Base-by-base conservation (phyloP, 1,140 invertebrate species). In the Musca vetustissima region DNA sequence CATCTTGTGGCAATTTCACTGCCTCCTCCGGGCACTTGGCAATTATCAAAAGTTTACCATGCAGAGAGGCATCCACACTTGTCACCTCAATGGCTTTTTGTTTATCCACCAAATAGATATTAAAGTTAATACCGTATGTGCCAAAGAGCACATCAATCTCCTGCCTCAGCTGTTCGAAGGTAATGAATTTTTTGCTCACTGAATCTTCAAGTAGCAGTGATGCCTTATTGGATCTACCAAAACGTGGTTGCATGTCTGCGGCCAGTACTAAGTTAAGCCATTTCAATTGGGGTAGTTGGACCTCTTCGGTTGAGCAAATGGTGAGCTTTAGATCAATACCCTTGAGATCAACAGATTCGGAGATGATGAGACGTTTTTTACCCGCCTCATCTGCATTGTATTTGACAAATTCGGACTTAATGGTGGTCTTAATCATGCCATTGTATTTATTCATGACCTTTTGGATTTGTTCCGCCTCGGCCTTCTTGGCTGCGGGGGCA, bases 381-480 rank as follows among this genome's bases (percentile, higher is more conserved):
- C 84, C 78, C 21, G 80, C 73, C 19, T 78, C 70, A 36, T 85
- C 73, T 14, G 82, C 70, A 25, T 78, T 82, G 22, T 80, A 81
- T 13, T 4, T 83, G 83, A 74, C 86, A 21, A 91, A 83, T 0
- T 90, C 88, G 4, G 93, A 92, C 85, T 94, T 96, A 7, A 96
- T 90, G 1, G 92, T 89, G 22, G 76, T 87, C 80, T 94, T 90
- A 66, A 98, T 96, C 74, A 93, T 93, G 2, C 89, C 85, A 21
- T 86, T 84, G 73, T 93, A 90, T 6, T 86, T 87, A 36, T 84
- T 83, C n/a, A 93, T 85, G 14, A 97, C 86, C 67, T 88, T 87
- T 17, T 85, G 80, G 21, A 97, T 83, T 64, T 89, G 87, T 1
- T 64, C 49, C 22, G 17, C 19, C 24, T 57, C 47, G 19, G 1